These are phyloP conservation scores for Channa striata DNA, from an alignment of 2,797 vertebrate species.

Conservation along the genomic window DNA sequence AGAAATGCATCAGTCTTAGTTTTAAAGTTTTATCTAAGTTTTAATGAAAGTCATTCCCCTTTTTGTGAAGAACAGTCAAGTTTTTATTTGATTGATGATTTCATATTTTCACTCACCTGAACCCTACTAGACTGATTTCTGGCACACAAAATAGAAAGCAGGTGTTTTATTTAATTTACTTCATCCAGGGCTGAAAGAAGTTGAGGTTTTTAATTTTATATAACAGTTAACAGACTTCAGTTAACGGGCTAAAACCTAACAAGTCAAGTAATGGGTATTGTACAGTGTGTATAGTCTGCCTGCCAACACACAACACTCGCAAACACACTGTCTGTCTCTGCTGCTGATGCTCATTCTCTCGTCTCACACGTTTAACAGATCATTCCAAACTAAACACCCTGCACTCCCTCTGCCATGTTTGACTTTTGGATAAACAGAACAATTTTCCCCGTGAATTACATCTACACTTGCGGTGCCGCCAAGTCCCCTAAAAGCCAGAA, in stretches of 20 bases:
- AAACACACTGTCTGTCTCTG: background rate
- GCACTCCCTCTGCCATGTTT: conserved; percentile 36
- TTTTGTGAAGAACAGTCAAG: too few relatives aligned
- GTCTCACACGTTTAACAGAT: background rate
- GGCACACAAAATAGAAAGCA: background rate
- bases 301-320: conserved; percentile 26
- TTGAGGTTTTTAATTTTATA: background rate
- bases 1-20: too few relatives aligned
- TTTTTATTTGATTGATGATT: too few relatives aligned
- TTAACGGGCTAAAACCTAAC: too few relatives aligned
- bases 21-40: too few relatives aligned
- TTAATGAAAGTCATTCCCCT: too few relatives aligned
- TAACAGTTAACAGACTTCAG: too few relatives aligned
- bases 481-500: conserved; percentile 40
- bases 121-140: conserved; percentile 1
- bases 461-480: conserved; percentile 30
- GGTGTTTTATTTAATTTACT: background rate
- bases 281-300: conserved; percentile 17
- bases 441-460: conserved; percentile 25
- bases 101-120: background rate
- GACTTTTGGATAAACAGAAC: conserved; percentile 41
- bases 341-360: background rate
- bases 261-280: background rate
- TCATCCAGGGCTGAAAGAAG: background rate
- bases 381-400: conserved; percentile 44